These are phyloP conservation scores for Rhynchophorus ferrugineus DNA, from an alignment of 1,140 invertebrate species.

Conservation along the genomic window DNA sequence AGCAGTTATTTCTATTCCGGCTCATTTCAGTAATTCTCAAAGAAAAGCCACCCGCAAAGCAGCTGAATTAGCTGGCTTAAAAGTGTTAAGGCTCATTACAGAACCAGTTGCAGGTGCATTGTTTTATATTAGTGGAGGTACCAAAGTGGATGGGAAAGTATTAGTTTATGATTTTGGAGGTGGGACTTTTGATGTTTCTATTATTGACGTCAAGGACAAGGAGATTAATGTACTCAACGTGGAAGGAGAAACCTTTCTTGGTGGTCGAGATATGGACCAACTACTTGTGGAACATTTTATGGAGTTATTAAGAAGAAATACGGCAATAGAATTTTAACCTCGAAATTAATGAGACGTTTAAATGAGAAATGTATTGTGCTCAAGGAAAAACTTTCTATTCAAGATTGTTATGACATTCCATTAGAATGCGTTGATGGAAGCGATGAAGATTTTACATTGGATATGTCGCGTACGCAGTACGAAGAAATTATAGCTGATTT, in stretches of 20 bases:
- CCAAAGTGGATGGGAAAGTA: slow-evolving; percentile 40
- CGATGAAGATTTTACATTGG: slow-evolving; percentile 69
- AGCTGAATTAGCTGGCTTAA: slow-evolving; percentile 47
- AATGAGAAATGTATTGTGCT: slow-evolving; percentile 1
- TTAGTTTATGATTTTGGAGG: slow-evolving; percentile 55
- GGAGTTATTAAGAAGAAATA: background rate
- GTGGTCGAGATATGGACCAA: slow-evolving; percentile 65
- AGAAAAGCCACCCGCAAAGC: slow-evolving; percentile 14
- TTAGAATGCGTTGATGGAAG: background rate
- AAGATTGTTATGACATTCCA: no score
- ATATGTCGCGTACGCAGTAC: slow-evolving; percentile 65
- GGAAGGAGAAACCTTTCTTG: slow-evolving; percentile 56
- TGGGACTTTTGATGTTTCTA: slow-evolving; percentile 70
- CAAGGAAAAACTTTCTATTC: background rate
- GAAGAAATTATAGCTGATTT: slow-evolving; percentile 61
- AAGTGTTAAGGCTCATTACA: slow-evolving; percentile 53
- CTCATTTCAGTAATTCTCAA: slow-evolving; percentile 19
- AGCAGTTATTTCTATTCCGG: slow-evolving; percentile 14
- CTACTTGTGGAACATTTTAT: slow-evolving; percentile 35
- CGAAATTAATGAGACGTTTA: background rate
- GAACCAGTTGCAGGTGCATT: slow-evolving; percentile 63
- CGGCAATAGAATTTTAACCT: no score
- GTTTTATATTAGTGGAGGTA: slow-evolving; percentile 43
- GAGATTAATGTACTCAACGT: slow-evolving; percentile 62
- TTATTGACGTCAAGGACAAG: slow-evolving; percentile 67